Base-by-base conservation (phyloP, 2,797 vertebrate genomes). In the Otolemur crassicaudatus region DNA sequence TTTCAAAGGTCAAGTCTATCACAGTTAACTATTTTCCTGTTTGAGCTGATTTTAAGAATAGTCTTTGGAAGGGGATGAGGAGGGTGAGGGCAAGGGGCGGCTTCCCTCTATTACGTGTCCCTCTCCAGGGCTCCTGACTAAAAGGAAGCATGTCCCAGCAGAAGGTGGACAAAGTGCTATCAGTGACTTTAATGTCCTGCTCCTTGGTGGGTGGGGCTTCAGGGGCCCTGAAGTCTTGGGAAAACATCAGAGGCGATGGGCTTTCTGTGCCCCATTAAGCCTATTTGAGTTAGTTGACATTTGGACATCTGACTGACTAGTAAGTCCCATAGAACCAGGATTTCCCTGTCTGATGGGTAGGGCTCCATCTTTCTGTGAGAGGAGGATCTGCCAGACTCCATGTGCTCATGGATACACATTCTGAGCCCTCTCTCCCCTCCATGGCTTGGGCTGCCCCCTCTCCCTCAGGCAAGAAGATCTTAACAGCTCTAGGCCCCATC, bases 1-100 rank as follows among this genome's bases (percentile, higher is more conserved):
- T 97, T 98, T 92, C 95, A 98, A 98, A 98, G 98, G 98, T 98
- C 98, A 98, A 94, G 95, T 96, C 98, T 96, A 97, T 98, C 97
- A 97, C 90, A 46, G 94, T 49, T 49, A 92, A 98, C 97, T 98
- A 97, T 98, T 98, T 98, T 97, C 96, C 97, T 93, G 94, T 97
- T 98, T 95, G 96, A 97, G 97, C 97, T 96, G 83, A 81, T 94
- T 95, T 96, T 75, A 95, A 95, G 84, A 94, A 69, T n/a, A 94
- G 80, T 60, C 58, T 97, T 92, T 88, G 88, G 91, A 80, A 90
- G 60, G 58, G 82, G 58, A 86, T 63, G 76, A 76, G 65, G 25
- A 1, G 2, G 31, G 17, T 1, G 65, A n/a, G 17, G 65, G 49
- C 16, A 2, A 53, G 49, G 49, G 49, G 49, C 14, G 3, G 49